Evolutionary conservation across 2,113 vertebrate species (phyloP).

Genomic region (Cryptotis parvus): DNA sequence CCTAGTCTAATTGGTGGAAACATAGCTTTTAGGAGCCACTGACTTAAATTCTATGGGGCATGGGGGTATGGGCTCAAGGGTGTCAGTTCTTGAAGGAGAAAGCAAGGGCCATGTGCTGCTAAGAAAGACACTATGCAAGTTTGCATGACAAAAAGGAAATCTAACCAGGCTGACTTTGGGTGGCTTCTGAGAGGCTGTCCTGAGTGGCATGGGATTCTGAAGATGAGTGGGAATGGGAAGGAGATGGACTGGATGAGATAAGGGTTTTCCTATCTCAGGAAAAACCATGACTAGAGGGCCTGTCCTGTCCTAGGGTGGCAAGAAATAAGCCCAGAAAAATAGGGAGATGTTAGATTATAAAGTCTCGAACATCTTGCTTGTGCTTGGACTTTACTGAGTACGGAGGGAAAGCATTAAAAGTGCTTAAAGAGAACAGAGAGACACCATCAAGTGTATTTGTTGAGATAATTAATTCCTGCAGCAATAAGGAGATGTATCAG

Average conservation of each 20-base stretch:
- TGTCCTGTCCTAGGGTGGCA: neutral
- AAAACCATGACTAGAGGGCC: neutral
- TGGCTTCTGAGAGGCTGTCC: neutral
- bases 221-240: neutral
- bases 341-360: neutral
- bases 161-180: neutral
- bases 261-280: too few species aligned
- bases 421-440: neutral
- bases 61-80: too few species aligned
- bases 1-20: neutral
- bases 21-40: neutral
- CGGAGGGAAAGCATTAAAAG: neutral
- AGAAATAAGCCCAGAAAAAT: neutral
- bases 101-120: neutral
- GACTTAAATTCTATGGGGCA: neutral
- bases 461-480: neutral
- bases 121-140: neutral
- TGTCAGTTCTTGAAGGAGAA: neutral
- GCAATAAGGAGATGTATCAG: neutral
- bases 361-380: neutral
- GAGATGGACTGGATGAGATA: neutral
- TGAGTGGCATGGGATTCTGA: neutral
- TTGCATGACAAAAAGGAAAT: neutral
- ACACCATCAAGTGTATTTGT: neutral
- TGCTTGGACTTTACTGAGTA: neutral